phyloP scores from a whole-genome alignment of 64 coral and sea anemone genomes.

The Pocillopora damicornis region DNA sequence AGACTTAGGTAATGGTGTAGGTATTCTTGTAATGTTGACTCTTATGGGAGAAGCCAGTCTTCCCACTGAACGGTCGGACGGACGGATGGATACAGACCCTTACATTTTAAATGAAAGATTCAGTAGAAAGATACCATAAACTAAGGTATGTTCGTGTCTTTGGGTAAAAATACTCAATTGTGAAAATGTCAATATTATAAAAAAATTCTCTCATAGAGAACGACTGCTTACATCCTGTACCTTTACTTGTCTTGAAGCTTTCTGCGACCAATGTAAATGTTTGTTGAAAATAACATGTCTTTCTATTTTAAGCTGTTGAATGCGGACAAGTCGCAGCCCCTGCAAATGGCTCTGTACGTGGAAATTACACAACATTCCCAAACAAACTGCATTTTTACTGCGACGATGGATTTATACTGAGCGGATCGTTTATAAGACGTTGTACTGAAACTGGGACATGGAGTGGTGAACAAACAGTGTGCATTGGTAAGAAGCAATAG shows the following conservation, averaged over 20 bases:
- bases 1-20: background rate
- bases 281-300: background rate
- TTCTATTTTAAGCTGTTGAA: constrained; percentile 31
- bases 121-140: background rate
- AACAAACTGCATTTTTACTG: constrained; percentile 53
- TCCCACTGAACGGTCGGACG: background rate
- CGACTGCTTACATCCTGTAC: background rate
- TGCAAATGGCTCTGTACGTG: constrained; percentile 19
- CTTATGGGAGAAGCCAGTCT: background rate
- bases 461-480: constrained; percentile 41
- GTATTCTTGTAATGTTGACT: background rate
- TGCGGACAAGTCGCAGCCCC: constrained; percentile 40
- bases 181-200: no score
- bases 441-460: constrained; percentile 49
- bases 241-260: background rate
- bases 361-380: constrained; percentile 46
- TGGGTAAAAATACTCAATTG: no score
- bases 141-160: no score
- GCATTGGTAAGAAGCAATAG: constrained; percentile 16
- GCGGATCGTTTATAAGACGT: constrained; percentile 24
- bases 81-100: background rate
- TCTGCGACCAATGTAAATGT: background rate
- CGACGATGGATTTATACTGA: constrained; percentile 61
- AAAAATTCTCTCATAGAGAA: no score
- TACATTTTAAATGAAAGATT: background rate